phyloP scores from a whole-genome alignment of 2,113 vertebrate species.

The Dinomys branickii region DNA sequence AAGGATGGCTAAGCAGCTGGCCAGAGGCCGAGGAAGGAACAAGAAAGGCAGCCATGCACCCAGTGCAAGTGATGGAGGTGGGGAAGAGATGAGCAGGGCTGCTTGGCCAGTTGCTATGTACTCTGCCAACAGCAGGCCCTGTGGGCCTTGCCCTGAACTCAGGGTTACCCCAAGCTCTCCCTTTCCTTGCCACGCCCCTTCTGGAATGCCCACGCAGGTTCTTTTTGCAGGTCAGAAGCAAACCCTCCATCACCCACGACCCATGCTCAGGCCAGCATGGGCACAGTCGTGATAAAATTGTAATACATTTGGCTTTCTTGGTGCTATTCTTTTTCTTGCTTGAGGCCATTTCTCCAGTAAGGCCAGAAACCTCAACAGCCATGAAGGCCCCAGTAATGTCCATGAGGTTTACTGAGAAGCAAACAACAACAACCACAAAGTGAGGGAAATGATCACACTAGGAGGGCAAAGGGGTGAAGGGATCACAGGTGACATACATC shows the following conservation, averaged over 20 bases:
- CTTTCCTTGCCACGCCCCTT: slow-evolving; percentile 16
- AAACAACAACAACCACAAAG: neutral
- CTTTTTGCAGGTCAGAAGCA: neutral
- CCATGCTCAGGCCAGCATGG: neutral
- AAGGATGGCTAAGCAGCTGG: neutral
- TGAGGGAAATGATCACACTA: neutral
- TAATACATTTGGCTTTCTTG: neutral
- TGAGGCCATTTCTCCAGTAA: neutral
- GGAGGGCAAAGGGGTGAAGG: neutral
- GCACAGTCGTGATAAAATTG: too few species aligned
- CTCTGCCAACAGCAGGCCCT: neutral
- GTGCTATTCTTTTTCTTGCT: neutral
- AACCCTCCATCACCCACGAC: neutral
- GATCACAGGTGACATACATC: neutral
- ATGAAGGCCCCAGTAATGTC: neutral
- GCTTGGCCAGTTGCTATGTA: neutral
- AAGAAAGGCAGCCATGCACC: neutral
- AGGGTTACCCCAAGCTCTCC: slow-evolving; percentile 57
- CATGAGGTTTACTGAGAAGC: neutral
- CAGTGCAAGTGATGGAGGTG: neutral
- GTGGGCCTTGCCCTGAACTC: neutral
- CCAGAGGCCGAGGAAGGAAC: neutral
- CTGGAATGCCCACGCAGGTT: neutral
- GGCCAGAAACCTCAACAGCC: neutral
- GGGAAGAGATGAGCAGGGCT: neutral